Evolutionary conservation across 2,888 invertebrate genomes (phyloP).

Genomic region (Synergus laeviventris): DNA sequence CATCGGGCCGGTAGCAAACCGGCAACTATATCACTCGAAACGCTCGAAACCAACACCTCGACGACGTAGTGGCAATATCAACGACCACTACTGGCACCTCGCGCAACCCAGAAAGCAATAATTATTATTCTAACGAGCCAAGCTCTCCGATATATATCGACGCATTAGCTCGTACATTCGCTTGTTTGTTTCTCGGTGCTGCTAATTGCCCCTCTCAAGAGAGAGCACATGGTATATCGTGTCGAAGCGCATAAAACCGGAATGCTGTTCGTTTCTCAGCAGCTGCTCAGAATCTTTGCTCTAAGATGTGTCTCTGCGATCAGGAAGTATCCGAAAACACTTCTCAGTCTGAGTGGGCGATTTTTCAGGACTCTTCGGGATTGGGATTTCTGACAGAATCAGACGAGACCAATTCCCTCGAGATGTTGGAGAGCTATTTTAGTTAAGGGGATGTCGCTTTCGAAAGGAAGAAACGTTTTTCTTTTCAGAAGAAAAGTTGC

Average conservation of each 20-base stretch:
- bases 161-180: slow-evolving; percentile 57
- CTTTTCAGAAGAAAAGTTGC: background rate
- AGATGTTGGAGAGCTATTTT: slow-evolving; percentile 21
- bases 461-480: slow-evolving; percentile 6
- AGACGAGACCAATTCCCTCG: background rate
- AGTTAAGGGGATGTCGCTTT: slow-evolving; percentile 27
- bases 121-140: slow-evolving; percentile 62
- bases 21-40: slow-evolving; percentile 66
- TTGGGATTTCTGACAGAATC: slow-evolving; percentile 10
- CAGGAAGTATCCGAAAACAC: slow-evolving; percentile 38
- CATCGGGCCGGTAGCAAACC: slow-evolving; percentile 62
- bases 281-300: slow-evolving; percentile 33
- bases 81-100: slow-evolving; percentile 34
- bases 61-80: slow-evolving; percentile 20
- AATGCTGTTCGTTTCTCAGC: slow-evolving; percentile 42
- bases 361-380: slow-evolving; percentile 33
- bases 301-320: slow-evolving; percentile 17
- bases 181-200: slow-evolving; percentile 59
- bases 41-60: slow-evolving; percentile 52
- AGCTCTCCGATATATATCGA: slow-evolving; percentile 59
- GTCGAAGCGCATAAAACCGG: slow-evolving; percentile 48
- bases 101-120: slow-evolving; percentile 57
- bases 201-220: slow-evolving; percentile 62
- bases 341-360: slow-evolving; percentile 25
- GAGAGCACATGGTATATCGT: slow-evolving; percentile 30